Conservation (phyloP, 2,797 vertebrate species). For the Anolis apletophallus region DNA sequence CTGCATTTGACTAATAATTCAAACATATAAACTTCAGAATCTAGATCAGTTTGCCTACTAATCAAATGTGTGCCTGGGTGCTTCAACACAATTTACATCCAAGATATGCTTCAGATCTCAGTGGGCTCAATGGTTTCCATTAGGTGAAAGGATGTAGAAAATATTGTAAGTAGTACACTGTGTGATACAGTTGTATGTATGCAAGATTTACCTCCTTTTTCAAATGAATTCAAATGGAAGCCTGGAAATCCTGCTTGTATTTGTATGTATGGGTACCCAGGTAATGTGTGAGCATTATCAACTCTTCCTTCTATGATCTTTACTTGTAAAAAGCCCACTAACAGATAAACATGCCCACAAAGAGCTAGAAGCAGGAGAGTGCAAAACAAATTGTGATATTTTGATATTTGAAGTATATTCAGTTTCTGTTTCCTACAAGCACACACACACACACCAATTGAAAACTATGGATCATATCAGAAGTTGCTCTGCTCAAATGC, state of each 20-base stretch:
- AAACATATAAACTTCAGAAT: too few species aligned
- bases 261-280: neutral
- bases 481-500: neutral
- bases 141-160: neutral
- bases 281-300: neutral
- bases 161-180: too few species aligned
- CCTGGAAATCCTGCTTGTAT: neutral
- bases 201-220: neutral
- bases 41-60: neutral
- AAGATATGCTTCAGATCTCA: neutral
- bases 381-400: neutral
- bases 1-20: neutral
- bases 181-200: neutral
- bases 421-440: neutral
- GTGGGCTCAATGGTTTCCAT: neutral
- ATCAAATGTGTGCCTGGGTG: neutral
- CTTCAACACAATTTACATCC: neutral
- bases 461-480: neutral
- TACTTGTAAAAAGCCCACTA: neutral
- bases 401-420: neutral
- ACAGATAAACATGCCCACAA: neutral
- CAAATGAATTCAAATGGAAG: neutral
- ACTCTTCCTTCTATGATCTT: neutral
- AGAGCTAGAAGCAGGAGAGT: neutral
- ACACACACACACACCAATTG: neutral